These are phyloP conservation scores for Heliornis fulica DNA, from an alignment of 2,113 vertebrate species.

Conservation along the genomic window DNA sequence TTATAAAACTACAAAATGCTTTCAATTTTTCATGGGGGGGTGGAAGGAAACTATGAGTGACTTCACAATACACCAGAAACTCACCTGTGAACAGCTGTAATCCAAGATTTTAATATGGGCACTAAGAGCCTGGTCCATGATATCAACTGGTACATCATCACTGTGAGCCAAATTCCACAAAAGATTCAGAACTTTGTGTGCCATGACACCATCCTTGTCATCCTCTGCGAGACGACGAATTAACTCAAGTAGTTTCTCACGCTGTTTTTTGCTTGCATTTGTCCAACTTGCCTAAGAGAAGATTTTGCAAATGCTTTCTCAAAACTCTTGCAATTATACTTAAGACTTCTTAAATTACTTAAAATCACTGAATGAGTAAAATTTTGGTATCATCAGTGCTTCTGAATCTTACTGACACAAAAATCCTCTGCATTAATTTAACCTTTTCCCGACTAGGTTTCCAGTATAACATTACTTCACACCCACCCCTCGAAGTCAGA, in stretches of 20 bases:
- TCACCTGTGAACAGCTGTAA: conserved; percentile 99
- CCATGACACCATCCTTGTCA: conserved; percentile 99
- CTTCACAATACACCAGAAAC: neutral
- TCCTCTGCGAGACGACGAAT: conserved; percentile 97
- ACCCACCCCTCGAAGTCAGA: neutral
- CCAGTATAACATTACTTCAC: neutral
- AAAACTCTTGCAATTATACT: neutral
- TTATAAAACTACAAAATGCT: neutral
- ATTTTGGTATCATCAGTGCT: neutral
- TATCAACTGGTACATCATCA: conserved; percentile 98
- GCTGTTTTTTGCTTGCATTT: conserved; percentile 98
- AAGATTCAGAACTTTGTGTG: conserved; percentile 97
- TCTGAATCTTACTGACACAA: neutral
- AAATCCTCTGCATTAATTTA: neutral
- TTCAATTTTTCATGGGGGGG: neutral
- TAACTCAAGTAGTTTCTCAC: conserved; percentile 96
- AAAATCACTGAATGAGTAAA: neutral
- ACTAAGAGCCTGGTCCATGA: conserved; percentile 98
- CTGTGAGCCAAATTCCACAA: conserved; percentile 98
- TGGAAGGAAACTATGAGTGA: neutral
- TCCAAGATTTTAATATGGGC: conserved; percentile 99
- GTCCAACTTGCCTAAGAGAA: conserved; percentile 94
- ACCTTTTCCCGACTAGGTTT: neutral
- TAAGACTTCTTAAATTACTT: neutral
- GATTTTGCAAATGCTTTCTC: neutral